Conservation (phyloP, 2,797 vertebrate species). For the Ciconia nigra region DNA sequence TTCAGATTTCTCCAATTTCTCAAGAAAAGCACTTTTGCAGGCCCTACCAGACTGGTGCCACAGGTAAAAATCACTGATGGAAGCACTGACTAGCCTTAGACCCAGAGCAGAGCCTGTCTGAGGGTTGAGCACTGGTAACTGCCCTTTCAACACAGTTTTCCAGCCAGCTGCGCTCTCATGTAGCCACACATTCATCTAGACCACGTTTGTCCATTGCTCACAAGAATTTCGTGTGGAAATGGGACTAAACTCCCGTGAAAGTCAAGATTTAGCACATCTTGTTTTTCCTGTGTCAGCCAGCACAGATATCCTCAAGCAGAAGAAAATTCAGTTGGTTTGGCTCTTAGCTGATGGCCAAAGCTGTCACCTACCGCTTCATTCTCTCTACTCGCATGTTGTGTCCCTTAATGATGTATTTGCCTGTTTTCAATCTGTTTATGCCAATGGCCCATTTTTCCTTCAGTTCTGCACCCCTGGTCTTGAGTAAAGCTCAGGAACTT, state of each 20-base stretch:
- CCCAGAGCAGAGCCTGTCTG: background rate
- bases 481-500: slow-evolving; percentile 38
- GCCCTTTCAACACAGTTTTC: background rate
- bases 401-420: slow-evolving; percentile 8
- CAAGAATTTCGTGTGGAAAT: background rate
- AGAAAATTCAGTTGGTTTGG: background rate
- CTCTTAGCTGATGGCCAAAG: background rate
- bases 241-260: background rate
- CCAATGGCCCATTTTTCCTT: background rate
- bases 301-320: background rate
- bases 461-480: background rate
- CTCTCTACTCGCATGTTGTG: background rate
- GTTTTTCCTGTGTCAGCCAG: background rate
- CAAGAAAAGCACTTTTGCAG: background rate
- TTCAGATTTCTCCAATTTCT: background rate
- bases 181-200: background rate
- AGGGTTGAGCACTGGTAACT: background rate
- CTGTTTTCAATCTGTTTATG: slow-evolving; percentile 26
- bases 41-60: background rate
- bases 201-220: background rate
- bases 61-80: background rate
- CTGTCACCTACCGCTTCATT: background rate
- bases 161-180: background rate
- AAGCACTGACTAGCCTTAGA: background rate
- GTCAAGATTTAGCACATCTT: background rate